Evolutionary conservation across 2,797 vertebrate species (phyloP).

Genomic region (Setipinna tenuifilis): DNA sequence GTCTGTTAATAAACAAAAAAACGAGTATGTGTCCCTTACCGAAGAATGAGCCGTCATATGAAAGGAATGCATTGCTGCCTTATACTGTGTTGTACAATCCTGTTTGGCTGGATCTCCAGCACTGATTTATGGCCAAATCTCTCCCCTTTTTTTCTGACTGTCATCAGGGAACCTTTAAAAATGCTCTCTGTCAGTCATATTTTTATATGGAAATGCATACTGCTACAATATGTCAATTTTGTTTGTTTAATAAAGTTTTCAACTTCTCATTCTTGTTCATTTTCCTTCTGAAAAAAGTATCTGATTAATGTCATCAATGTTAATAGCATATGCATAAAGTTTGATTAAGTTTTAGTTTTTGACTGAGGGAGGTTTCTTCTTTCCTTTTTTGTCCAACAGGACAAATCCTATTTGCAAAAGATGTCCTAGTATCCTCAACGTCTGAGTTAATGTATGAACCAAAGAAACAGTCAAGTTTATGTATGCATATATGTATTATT

Average conservation of each 20-base stretch:
- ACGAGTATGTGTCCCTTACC: background rate
- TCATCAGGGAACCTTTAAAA: background rate
- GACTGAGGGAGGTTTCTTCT: too few species aligned
- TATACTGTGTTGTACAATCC: background rate
- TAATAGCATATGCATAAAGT: too few species aligned
- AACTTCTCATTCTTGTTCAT: background rate
- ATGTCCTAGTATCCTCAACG: background rate
- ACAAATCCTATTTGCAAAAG: background rate
- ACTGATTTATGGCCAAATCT: slow-evolving; percentile 3
- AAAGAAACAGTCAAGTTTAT: too few species aligned
- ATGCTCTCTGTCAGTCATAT: background rate
- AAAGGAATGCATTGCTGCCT: background rate
- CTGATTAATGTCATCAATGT: background rate
- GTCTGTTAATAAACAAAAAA: background rate
- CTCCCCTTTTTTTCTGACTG: background rate
- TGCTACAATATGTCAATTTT: background rate
- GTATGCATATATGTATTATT: too few species aligned
- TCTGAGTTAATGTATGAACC: background rate
- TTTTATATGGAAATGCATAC: slow-evolving; percentile 4
- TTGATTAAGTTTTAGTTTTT: too few species aligned
- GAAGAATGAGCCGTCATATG: background rate
- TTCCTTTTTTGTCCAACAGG: background rate
- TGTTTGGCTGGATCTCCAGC: slow-evolving; percentile 14
- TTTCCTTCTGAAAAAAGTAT: background rate
- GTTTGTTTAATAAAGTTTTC: slow-evolving; percentile 13